phyloP scores from a whole-genome alignment of 2,888 invertebrate species.

The Hyposoter didymator region DNA sequence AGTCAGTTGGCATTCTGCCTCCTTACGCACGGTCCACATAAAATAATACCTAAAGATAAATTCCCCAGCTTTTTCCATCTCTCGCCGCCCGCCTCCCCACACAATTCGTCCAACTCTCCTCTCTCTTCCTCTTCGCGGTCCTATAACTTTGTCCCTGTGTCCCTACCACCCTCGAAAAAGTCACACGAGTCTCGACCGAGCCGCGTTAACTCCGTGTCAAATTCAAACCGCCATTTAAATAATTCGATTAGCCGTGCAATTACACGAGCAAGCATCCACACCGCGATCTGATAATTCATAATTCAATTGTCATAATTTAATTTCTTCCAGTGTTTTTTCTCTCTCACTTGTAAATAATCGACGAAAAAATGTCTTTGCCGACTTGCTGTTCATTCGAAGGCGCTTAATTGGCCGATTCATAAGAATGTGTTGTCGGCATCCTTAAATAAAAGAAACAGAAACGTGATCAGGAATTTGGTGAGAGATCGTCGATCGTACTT shows the following conservation, averaged over 20 bases:
- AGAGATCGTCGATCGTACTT: background rate
- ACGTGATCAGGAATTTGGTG: background rate
- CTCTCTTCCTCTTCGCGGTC: conserved; percentile 30
- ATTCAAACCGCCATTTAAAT: conserved; percentile 74
- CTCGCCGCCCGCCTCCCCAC: conserved; percentile 12
- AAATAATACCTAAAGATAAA: conserved; percentile 70
- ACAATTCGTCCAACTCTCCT: conserved; percentile 27
- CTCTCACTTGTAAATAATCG: background rate
- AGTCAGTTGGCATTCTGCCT: conserved; percentile 83
- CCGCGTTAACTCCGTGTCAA: conserved; percentile 63
- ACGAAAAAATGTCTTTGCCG: background rate
- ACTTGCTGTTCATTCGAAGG: background rate
- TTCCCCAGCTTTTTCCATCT: conserved; percentile 37
- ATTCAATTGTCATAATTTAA: conserved; percentile 62
- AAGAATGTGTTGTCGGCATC: background rate
- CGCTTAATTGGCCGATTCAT: background rate
- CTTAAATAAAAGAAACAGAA: background rate
- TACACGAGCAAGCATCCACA: conserved; percentile 60
- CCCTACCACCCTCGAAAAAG: conserved; percentile 52
- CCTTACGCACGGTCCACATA: conserved; percentile 73
- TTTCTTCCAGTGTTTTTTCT: background rate
- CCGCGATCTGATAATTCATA: conserved; percentile 59
- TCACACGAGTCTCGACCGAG: conserved; percentile 39
- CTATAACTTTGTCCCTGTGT: conserved; percentile 22
- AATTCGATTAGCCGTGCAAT: conserved; percentile 75